Percentiles rank a stretch among this genome's conserved stretches.
These are phyloP conservation scores for Pristionchus arcanus DNA, from an alignment of 2,888 invertebrate species.

Conservation along the genomic window DNA sequence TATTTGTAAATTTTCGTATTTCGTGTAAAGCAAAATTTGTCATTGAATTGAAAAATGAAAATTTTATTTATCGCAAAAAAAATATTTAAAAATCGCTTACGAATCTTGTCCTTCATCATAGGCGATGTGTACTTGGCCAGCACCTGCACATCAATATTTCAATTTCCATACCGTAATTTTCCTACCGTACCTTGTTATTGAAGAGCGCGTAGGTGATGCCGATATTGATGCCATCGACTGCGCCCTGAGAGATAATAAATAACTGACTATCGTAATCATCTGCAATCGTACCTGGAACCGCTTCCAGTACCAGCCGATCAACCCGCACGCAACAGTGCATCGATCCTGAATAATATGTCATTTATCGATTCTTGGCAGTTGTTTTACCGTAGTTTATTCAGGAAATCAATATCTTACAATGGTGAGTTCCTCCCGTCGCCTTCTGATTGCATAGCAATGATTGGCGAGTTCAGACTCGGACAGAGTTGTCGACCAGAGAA, in stretches of 20 bases:
- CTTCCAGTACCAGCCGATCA: constrained; percentile 78
- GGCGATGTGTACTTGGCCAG: constrained; percentile 67
- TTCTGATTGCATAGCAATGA: constrained; percentile 73
- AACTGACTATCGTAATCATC: not conserved
- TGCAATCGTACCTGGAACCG: constrained; percentile 63
- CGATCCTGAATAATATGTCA: constrained; percentile 68
- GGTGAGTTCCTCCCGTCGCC: constrained; percentile 63
- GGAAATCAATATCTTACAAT: constrained; percentile 60
- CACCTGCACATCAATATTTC: constrained; percentile 57
- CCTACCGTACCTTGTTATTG: constrained; percentile 60
- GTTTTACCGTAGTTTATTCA: not conserved
- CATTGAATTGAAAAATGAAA: not conserved
- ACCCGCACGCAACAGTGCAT: constrained; percentile 67
- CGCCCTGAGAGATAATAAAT: constrained; percentile 66
- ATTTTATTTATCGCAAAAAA: too few relatives aligned
- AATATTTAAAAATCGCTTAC: not conserved
- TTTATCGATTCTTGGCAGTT: not conserved
- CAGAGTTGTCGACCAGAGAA: constrained; percentile 48
- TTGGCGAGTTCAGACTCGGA: constrained; percentile 64
- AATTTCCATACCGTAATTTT: not conserved
- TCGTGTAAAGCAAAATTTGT: too few relatives aligned
- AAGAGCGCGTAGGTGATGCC: constrained; percentile 69
- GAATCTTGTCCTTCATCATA: constrained; percentile 59
- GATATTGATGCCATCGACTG: constrained; percentile 76
- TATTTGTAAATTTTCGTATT: too few relatives aligned